Evolutionary conservation across 1,140 invertebrate species (phyloP), one percentile per base, ranked within the genome.

Genomic region (Drosophila tropicalis): DNA sequence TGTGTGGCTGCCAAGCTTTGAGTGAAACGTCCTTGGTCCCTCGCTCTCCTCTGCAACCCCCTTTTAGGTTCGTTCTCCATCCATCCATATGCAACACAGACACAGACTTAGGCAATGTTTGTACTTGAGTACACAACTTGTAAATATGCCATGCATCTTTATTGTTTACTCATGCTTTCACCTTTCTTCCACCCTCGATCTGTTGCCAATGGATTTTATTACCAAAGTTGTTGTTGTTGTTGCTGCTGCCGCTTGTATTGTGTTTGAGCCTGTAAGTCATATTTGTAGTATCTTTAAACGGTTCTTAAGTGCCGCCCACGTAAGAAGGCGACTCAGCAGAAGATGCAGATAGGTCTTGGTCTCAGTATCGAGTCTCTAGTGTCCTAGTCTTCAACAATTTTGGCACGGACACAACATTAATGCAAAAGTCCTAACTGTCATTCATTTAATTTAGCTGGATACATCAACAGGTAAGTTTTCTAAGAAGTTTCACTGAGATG

Each of bases 111-210:
- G 62, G 55, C 62, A 76, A 69, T 67, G 62, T 67, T 73, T 85
- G 57, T 78, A 81, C 77, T 74, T 41, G 70, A 80, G 73, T 73
- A 70, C 69, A 80, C 76, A 85, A 58, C 76, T 75, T 84, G 66
- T 62, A 72, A 76, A 72, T 80, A 84, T 72, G 76, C 69, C 61
- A 69, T 67, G 63, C 71, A 70, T 58, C 76, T 64, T 44, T 76
- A 81, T 76, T 81, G 64, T 68, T 56, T 58, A 58, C 65, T 39
- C 56, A 10, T 40, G 19, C 58, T 34, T 25, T 57, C 61, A 13
- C 6, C 15, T 13, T 51, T 22, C 7, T 19, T 22, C 10, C 44
- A 10, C 3, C 44, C 17, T 29, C 29, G 29, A 22, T 22, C 17
- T 15, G n/a, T 3, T 15, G 41, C 17, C 7, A 51, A 51, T 12